phyloP scores from a whole-genome alignment of 30 jellyfish, hydroid and myxozoan species.

The Pelagia noctiluca region DNA sequence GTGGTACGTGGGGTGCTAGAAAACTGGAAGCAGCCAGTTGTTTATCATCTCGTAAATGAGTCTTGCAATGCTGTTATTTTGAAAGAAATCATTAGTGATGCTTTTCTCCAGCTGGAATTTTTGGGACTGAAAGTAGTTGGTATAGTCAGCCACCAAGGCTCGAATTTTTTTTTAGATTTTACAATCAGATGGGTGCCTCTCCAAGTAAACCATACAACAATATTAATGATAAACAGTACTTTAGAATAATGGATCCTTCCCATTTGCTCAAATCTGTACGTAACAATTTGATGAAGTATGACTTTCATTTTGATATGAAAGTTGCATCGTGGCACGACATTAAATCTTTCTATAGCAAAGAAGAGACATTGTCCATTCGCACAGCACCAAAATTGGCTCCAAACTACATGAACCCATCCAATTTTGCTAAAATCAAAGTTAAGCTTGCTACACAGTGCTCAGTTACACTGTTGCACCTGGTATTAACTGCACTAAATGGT shows the following conservation, averaged over 20 bases:
- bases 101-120: conserved; percentile 20
- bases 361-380: conserved; percentile 47
- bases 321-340: conserved; percentile 43
- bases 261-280: conserved; percentile 31
- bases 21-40: conserved; percentile 61
- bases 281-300: conserved; percentile 28
- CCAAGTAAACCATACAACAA: conserved; percentile 44
- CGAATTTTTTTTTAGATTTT: conserved; percentile 21
- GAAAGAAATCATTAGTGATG: conserved; percentile 21
- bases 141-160: conserved; percentile 50
- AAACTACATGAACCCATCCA: conserved; percentile 38
- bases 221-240: conserved; percentile 16
- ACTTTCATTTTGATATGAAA: conserved; percentile 1
- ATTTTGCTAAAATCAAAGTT: conserved; percentile 47
- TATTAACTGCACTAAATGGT: conserved; percentile 43
- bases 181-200: conserved; percentile 18
- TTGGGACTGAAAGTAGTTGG: conserved; percentile 47
- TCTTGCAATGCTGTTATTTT: not conserved
- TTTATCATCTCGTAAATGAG: conserved; percentile 34
- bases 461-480: conserved; percentile 60
- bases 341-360: conserved; percentile 28
- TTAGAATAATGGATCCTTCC: conserved; percentile 36
- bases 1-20: conserved; percentile 39
- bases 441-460: conserved; percentile 43
- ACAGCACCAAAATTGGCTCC: conserved; percentile 52